These are phyloP conservation scores for Caenorhabditis latens DNA, from an alignment of 1,140 invertebrate species.

Conservation along the genomic window DNA sequence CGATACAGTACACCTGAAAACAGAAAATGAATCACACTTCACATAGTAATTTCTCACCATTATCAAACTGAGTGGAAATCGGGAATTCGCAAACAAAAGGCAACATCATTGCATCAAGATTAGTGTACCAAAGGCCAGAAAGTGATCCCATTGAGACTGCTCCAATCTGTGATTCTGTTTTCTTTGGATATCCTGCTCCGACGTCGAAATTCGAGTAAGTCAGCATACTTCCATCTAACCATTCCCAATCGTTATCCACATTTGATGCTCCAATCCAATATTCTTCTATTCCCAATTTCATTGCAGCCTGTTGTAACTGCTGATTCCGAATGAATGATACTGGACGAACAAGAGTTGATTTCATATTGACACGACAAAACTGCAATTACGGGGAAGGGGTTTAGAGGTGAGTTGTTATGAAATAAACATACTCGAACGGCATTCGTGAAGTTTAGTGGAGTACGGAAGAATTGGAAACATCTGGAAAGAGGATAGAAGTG, in stretches of 20 bases:
- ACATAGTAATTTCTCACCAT: background rate
- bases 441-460: conserved; percentile 32
- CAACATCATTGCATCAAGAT: conserved; percentile 14
- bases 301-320: background rate
- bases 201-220: conserved; percentile 44
- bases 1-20: background rate
- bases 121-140: conserved; percentile 32
- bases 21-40: background rate
- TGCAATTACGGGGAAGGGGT: background rate
- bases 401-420: background rate
- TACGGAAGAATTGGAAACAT: conserved; percentile 43
- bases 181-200: conserved; percentile 15
- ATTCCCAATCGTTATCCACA: conserved; percentile 50
- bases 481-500: background rate
- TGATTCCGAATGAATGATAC: background rate
- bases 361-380: conserved; percentile 36
- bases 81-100: conserved; percentile 22
- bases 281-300: conserved; percentile 46
- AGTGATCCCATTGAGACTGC: conserved; percentile 25
- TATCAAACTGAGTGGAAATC: background rate
- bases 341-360: conserved; percentile 39
- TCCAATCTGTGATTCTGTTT: conserved; percentile 39
- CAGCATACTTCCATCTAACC: conserved; percentile 37
- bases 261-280: conserved; percentile 44
- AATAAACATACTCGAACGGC: background rate